Percentiles rank a stretch among this genome's conserved stretches.
These are phyloP conservation scores for Microtus obscurus DNA, from an alignment of 2,797 vertebrate genomes.

Conservation along the genomic window DNA sequence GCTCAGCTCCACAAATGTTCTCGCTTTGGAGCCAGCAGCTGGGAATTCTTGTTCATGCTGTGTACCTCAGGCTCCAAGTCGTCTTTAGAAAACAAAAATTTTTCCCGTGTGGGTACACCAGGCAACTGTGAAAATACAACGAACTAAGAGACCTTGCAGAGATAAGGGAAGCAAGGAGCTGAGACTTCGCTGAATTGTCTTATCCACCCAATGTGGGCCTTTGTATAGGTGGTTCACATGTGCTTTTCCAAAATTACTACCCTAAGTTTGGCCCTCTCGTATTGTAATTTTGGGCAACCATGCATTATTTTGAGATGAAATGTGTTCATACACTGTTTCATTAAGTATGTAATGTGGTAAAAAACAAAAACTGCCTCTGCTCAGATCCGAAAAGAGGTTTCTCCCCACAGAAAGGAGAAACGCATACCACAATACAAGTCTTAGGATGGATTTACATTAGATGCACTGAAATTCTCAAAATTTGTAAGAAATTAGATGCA, in stretches of 20 bases:
- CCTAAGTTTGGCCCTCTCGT: not conserved
- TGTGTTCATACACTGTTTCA: not conserved
- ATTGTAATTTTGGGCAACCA: not conserved
- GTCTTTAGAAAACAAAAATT: not conserved
- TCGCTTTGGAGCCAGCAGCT: not conserved
- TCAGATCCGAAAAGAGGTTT: not conserved
- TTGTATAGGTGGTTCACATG: not conserved
- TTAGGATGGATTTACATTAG: not conserved
- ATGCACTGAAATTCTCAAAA: not conserved
- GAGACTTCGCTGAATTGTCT: too few relatives aligned
- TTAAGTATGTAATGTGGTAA: not conserved
- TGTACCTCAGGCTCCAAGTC: not conserved
- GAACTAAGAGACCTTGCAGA: not conserved
- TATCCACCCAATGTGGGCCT: not conserved
- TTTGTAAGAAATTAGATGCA: not conserved
- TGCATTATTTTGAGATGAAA: not conserved
- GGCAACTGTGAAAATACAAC: not conserved
- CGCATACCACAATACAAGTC: not conserved
- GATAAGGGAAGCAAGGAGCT: not conserved
- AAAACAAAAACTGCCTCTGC: not conserved
- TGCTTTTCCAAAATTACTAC: not conserved
- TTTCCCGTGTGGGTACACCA: not conserved
- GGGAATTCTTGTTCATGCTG: not conserved
- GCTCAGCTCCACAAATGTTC: too few relatives aligned
- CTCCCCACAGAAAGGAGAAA: not conserved